Percentiles rank a stretch among this genome's conserved stretches.
Conservation (phyloP, 2,888 invertebrate genomes). For the Aporophyla nigra region DNA sequence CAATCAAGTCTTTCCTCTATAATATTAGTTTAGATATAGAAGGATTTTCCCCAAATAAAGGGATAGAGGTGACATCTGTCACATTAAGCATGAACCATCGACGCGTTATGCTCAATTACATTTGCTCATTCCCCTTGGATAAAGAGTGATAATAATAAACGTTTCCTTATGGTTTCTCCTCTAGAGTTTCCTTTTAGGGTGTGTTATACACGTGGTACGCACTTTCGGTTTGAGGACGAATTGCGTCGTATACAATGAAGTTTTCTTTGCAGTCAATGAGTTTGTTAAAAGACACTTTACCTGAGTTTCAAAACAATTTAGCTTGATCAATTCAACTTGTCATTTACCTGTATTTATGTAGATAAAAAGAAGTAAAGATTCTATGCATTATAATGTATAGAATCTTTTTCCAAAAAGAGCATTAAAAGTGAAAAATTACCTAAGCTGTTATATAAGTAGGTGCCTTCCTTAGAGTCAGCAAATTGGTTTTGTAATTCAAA, state of each 20-base stretch:
- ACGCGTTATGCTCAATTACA: constrained; percentile 22
- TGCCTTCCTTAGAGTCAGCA: too few species aligned
- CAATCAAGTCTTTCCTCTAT: too few species aligned
- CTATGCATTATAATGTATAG: too few species aligned
- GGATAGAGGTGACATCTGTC: constrained; percentile 3
- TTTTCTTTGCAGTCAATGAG: neutral
- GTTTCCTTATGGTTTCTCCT: constrained; percentile 6
- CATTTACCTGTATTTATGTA: neutral
- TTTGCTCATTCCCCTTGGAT: constrained; percentile 28
- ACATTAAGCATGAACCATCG: neutral
- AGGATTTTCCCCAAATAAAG: neutral
- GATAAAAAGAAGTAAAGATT: too few species aligned
- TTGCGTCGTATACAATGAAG: neutral
- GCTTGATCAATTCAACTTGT: neutral
- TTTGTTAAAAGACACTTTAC: neutral
- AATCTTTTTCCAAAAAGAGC: neutral
- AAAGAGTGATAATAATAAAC: constrained; percentile 26
- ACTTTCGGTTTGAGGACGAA: neutral
- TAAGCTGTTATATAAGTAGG: too few species aligned
- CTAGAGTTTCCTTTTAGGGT: constrained; percentile 3
- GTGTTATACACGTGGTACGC: constrained; percentile 1
- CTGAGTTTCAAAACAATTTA: neutral
- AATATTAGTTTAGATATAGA: too few species aligned
- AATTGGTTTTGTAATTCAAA: too few species aligned
- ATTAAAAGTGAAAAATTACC: too few species aligned